Percentiles rank a stretch among this genome's conserved stretches.
These are phyloP conservation scores for Pollenia labialis DNA, from an alignment of 2,888 invertebrate genomes.

Conservation along the genomic window DNA sequence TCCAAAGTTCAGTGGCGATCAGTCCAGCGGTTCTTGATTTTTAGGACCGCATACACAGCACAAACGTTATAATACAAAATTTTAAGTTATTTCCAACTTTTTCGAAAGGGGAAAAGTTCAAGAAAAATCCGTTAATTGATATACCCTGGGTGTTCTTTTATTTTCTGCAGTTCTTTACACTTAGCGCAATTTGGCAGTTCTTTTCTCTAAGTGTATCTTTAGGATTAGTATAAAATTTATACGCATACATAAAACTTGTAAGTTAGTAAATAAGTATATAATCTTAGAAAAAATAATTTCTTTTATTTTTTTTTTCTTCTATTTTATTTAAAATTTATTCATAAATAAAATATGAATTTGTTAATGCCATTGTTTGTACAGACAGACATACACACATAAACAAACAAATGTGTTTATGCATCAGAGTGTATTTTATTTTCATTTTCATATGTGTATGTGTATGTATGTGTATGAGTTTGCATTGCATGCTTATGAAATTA, in stretches of 20 bases:
- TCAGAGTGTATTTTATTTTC: not conserved
- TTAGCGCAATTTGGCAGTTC: too few species aligned
- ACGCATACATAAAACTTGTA: constrained; percentile 9
- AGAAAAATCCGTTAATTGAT: too few species aligned
- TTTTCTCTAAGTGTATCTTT: constrained; percentile 20
- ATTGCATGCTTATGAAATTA: constrained; percentile 35
- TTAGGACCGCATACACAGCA: too few species aligned
- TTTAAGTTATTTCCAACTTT: too few species aligned
- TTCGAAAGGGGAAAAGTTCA: too few species aligned
- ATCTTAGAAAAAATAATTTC: constrained; percentile 4
- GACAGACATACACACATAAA: not conserved
- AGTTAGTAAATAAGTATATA: constrained; percentile 28
- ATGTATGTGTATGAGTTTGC: not conserved
- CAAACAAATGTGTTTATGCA: not conserved
- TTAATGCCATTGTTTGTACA: constrained; percentile 22
- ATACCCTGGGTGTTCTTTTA: too few species aligned
- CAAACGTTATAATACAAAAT: too few species aligned
- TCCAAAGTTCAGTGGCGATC: too few species aligned
- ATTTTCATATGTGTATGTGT: not conserved
- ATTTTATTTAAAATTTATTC: constrained; percentile 31
- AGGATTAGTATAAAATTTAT: constrained; percentile 12
- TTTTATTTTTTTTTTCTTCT: not conserved
- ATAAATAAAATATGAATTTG: constrained; percentile 59
- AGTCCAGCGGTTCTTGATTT: too few species aligned
- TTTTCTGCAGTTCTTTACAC: too few species aligned